Percentiles rank a stretch among this genome's conserved stretches.
These are phyloP conservation scores for Xiphydria camelus DNA, from an alignment of 2,888 invertebrate genomes.

Conservation along the genomic window DNA sequence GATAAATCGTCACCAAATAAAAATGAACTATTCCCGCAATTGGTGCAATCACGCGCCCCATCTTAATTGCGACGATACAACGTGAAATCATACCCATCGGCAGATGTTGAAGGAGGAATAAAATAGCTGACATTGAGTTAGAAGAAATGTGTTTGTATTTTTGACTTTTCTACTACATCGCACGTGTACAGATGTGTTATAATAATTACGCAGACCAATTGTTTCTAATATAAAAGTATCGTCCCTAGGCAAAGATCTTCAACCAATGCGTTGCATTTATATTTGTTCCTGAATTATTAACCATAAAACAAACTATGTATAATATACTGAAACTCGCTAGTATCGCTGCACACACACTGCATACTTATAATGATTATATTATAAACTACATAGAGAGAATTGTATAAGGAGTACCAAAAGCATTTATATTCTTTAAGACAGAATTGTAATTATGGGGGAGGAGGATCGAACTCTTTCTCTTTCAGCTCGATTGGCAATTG, in stretches of 20 bases:
- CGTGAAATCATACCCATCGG: no score
- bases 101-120: no score
- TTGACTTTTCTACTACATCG: constrained; percentile 2
- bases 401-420: constrained; percentile 26
- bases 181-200: constrained; percentile 14
- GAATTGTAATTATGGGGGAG: background rate
- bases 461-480: constrained; percentile 6
- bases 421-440: constrained; percentile 20
- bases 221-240: no score
- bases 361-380: no score
- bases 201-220: constrained; percentile 12
- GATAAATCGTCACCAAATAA: no score
- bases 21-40: no score
- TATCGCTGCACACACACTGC: background rate
- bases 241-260: no score
- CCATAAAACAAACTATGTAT: constrained; percentile 27
- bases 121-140: no score
- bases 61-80: no score
- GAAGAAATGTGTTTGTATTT: no score
- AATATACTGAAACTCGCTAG: constrained; percentile 6
- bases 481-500: constrained; percentile 18
- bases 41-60: no score
- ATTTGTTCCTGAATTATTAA: constrained; percentile 36
- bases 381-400: no score
- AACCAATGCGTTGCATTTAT: constrained; percentile 32